These are phyloP conservation scores for Tipula lateralis DNA, from an alignment of 2,888 invertebrate species.

Conservation along the genomic window DNA sequence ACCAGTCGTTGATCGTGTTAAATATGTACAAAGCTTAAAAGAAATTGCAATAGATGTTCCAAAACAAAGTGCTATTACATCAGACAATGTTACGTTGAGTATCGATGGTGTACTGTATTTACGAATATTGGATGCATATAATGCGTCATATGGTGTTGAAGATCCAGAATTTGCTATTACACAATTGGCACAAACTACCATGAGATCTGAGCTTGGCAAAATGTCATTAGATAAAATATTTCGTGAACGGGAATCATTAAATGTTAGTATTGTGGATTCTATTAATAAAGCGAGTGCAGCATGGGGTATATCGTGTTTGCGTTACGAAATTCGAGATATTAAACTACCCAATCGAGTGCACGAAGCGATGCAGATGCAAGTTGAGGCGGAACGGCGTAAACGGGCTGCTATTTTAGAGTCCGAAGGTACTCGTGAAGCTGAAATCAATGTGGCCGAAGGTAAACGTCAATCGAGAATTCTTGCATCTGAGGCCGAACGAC, in stretches of 20 bases:
- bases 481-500: conserved; percentile 90
- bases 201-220: conserved; percentile 98
- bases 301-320: conserved; percentile 95
- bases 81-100: conserved; percentile 93
- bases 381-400: conserved; percentile 96
- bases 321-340: conserved; percentile 83
- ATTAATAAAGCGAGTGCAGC: conserved; percentile 98
- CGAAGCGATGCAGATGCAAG: conserved; percentile 99
- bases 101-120: conserved; percentile 97
- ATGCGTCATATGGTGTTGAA: conserved; percentile 94
- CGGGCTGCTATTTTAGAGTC: conserved; percentile 95
- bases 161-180: conserved; percentile 99
- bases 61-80: conserved; percentile 95
- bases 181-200: conserved; percentile 98
- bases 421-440: conserved; percentile 85
- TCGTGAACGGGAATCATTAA: conserved; percentile 90
- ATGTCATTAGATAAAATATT: conserved; percentile 96
- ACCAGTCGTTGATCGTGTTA: conserved; percentile 87
- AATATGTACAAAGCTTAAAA: conserved; percentile 96
- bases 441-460: conserved; percentile 97
- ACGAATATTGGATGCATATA: conserved; percentile 87
- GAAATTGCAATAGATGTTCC: conserved; percentile 99
- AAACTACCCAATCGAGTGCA: conserved; percentile 82
- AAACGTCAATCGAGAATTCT: conserved; percentile 86
- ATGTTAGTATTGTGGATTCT: conserved; percentile 89